Base-by-base conservation (phyloP, 2,888 invertebrate genomes). In the Girardia tigrina region DNA sequence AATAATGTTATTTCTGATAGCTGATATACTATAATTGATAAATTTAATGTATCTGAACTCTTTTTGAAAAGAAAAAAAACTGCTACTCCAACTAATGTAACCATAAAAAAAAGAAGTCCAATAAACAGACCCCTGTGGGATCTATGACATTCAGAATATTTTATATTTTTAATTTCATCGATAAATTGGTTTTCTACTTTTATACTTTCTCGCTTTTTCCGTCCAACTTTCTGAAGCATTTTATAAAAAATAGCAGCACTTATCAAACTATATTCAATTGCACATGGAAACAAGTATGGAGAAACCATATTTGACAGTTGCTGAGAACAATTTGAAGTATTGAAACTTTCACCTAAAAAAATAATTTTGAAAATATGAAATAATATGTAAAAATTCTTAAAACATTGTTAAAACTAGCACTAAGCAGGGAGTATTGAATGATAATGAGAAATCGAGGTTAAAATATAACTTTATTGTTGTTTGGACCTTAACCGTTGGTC, bases 181-280 rank as follows among this genome's bases (percentile, higher is more conserved):
- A 26, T 16, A 28, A 6, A 71, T 26, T 12, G 4, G n/a, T n/a
- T n/a, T n/a, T n/a, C n/a, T n/a, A n/a, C n/a, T n/a, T n/a, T n/a
- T n/a, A n/a, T n/a, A 71, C 2, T 6, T 27, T 71, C 28, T 28
- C n/a, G 16, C 4, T 28, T 4, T 28, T 71, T 71, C 27, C 71
- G 26, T 1, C 77, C 77, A 12, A 77, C 77, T 29, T 69, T 72
- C 56, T 77, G 75, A 72, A 77, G 77, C 29, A 77, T 42, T 28
- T 77, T 77, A 42, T 42, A 77, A 71, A 76, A 77, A n/a, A 77
- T 71, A 12, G 77, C 77, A 27, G 77, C 77, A 27, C 77, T 28
- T 23, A 77, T 77, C 12, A 77, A 77, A 28, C 77, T 72, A 72
- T 77, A 77, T 72, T 77, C 77, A 26, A 77, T 70, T 0, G 77